Conservation (phyloP, 2,113 vertebrate genomes). For the Anolis sagrei region DNA sequence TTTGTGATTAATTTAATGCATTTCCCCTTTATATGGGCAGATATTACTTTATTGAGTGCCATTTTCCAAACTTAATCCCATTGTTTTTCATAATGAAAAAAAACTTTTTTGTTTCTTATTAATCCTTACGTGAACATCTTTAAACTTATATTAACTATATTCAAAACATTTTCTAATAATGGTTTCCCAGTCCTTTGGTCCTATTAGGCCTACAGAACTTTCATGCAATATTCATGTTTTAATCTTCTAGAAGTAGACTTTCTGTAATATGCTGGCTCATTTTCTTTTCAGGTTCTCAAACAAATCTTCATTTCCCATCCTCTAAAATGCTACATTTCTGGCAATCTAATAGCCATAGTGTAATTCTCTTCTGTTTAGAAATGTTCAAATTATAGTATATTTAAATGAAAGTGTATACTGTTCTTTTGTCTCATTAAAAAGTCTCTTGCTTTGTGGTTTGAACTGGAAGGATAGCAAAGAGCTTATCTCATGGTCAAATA, state of each 20-base stretch:
- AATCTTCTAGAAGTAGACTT: constrained; percentile 4
- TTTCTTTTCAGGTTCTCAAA: background rate
- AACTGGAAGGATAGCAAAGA: background rate
- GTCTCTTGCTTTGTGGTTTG: background rate
- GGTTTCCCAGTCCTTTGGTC: background rate
- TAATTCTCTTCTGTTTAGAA: background rate
- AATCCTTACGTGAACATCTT: background rate
- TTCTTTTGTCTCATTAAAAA: background rate
- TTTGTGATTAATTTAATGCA: too few species aligned
- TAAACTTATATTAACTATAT: background rate
- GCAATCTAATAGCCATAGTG: background rate
- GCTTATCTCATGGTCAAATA: background rate
- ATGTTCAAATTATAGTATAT: constrained; percentile 8
- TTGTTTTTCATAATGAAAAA: too few species aligned
- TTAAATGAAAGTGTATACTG: background rate
- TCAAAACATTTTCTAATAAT: constrained; percentile 26
- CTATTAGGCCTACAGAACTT: background rate
- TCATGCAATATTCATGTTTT: constrained; percentile 9
- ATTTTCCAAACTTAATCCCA: too few species aligned
- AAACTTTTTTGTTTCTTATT: constrained; percentile 6
- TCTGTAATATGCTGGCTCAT: background rate
- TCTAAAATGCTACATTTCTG: background rate
- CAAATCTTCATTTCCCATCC: background rate
- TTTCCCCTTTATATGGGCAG: too few species aligned
- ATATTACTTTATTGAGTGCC: too few species aligned